phyloP scores from a whole-genome alignment of 2,888 invertebrate species.

The Dorcus hopei region DNA sequence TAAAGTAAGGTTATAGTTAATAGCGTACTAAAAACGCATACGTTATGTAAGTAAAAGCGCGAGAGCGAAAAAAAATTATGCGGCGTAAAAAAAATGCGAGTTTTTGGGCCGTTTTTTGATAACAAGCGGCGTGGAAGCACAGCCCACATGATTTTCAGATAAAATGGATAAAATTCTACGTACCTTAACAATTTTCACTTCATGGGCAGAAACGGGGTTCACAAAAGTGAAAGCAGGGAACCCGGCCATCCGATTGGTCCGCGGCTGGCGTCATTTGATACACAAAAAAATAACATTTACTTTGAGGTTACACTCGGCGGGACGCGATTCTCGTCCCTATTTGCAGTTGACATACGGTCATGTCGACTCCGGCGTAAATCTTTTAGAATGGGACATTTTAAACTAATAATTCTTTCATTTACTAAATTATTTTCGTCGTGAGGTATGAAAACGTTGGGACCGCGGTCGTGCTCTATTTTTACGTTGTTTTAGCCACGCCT shows the following conservation, averaged over 20 bases:
- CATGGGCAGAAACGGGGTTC: slow-evolving; percentile 51
- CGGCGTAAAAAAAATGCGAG: slow-evolving; percentile 25
- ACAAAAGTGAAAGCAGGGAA: slow-evolving; percentile 48
- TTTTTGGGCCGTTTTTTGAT: slow-evolving; percentile 32
- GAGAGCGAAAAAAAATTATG: slow-evolving; percentile 3
- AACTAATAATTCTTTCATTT: slow-evolving; percentile 24
- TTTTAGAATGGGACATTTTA: slow-evolving; percentile 23
- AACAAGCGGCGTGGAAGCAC: slow-evolving; percentile 35
- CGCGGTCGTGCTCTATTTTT: background rate
- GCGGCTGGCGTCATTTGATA: slow-evolving; percentile 49
- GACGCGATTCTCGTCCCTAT: slow-evolving; percentile 36
- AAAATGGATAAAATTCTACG: slow-evolving; percentile 53
- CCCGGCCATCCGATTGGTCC: slow-evolving; percentile 45
- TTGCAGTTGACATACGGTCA: slow-evolving; percentile 15
- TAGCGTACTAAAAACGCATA: slow-evolving; percentile 32
- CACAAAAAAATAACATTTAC: slow-evolving; percentile 49
- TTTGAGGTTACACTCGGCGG: slow-evolving; percentile 41
- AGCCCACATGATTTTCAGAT: slow-evolving; percentile 47
- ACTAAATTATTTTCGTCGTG: slow-evolving; percentile 14
- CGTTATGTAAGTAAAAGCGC: slow-evolving; percentile 24
- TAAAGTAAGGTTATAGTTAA: slow-evolving; percentile 47
- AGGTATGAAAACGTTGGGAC: background rate
- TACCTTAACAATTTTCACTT: slow-evolving; percentile 52
- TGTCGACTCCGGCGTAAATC: slow-evolving; percentile 8
- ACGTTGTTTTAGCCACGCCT: background rate